These are phyloP conservation scores for Engraulis encrasicolus DNA, from an alignment of 2,113 vertebrate species.

Conservation along the genomic window DNA sequence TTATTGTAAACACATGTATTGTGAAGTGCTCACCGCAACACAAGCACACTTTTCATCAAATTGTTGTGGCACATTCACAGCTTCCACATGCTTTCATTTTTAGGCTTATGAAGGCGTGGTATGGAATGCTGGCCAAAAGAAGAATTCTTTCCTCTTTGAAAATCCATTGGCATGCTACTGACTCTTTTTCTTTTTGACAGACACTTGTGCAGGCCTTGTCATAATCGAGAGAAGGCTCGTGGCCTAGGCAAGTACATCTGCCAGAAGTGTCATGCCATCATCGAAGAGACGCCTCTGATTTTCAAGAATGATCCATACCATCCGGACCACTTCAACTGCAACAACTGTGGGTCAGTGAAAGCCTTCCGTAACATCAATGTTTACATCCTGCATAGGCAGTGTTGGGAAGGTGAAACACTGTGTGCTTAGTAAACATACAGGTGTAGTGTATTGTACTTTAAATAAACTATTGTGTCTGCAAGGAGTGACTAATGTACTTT, in stretches of 20 bases:
- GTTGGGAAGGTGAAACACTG: too few relatives aligned
- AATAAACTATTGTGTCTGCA: too few relatives aligned
- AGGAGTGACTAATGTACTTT: too few relatives aligned
- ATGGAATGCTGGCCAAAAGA: too few relatives aligned
- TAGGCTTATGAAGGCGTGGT: too few relatives aligned
- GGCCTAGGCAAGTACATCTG: constrained; percentile 97
- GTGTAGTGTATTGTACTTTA: too few relatives aligned
- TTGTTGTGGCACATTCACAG: too few relatives aligned
- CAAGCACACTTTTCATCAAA: too few relatives aligned
- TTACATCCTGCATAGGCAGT: neutral
- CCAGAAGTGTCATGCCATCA: constrained; percentile 97
- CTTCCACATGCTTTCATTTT: too few relatives aligned
- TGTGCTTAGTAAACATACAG: neutral
- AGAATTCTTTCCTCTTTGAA: neutral
- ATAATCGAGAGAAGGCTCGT: constrained; percentile 93
- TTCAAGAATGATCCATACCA: constrained; percentile 98
- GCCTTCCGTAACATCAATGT: neutral
- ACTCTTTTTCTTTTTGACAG: constrained; percentile 62
- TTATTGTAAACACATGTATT: too few relatives aligned
- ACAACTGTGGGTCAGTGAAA: constrained; percentile 89
- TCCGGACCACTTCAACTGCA: constrained; percentile 98
- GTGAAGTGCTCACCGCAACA: too few relatives aligned
- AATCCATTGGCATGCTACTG: neutral
- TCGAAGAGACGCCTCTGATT: constrained; percentile 92
- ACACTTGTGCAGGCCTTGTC: constrained; percentile 95